Conservation (phyloP, 2,797 vertebrate species). For the Mallotus villosus region DNA sequence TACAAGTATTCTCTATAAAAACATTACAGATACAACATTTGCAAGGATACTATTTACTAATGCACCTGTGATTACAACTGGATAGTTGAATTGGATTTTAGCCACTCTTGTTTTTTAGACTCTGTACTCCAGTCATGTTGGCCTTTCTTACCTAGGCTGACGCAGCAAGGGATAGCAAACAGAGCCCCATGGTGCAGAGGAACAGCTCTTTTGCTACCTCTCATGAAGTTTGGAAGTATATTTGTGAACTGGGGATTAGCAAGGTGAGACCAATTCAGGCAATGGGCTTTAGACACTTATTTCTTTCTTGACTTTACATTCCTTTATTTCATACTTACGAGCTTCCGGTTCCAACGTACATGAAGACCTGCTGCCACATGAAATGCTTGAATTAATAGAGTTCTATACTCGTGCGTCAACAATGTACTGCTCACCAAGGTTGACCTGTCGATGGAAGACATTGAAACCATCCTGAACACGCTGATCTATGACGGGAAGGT, state of each 20-base stretch:
- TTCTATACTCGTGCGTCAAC: background rate
- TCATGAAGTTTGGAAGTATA: slow-evolving; percentile 98
- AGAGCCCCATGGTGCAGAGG: slow-evolving; percentile 95
- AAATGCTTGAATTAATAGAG: too few relatives aligned
- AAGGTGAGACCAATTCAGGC: slow-evolving; percentile 74
- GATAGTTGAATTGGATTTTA: too few relatives aligned
- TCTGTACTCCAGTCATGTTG: background rate
- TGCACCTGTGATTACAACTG: too few relatives aligned
- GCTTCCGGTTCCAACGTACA: too few relatives aligned
- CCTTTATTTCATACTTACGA: too few relatives aligned
- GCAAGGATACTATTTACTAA: too few relatives aligned
- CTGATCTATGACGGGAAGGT: slow-evolving; percentile 97
- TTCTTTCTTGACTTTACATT: too few relatives aligned
- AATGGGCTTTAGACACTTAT: too few relatives aligned
- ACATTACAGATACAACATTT: too few relatives aligned
- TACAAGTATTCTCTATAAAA: too few relatives aligned
- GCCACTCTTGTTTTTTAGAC: too few relatives aligned
- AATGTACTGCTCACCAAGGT: slow-evolving; percentile 71
- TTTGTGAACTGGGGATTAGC: slow-evolving; percentile 95
- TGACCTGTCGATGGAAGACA: slow-evolving; percentile 98
- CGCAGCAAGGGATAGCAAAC: slow-evolving; percentile 87
- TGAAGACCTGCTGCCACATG: too few relatives aligned
- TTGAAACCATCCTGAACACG: slow-evolving; percentile 97
- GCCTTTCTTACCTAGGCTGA: slow-evolving; percentile 78
- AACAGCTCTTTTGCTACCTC: slow-evolving; percentile 95